Percentiles rank a stretch among this genome's conserved stretches.
Evolutionary conservation across 2,113 vertebrate genomes (phyloP).

Genomic region (Ciconia maguari): DNA sequence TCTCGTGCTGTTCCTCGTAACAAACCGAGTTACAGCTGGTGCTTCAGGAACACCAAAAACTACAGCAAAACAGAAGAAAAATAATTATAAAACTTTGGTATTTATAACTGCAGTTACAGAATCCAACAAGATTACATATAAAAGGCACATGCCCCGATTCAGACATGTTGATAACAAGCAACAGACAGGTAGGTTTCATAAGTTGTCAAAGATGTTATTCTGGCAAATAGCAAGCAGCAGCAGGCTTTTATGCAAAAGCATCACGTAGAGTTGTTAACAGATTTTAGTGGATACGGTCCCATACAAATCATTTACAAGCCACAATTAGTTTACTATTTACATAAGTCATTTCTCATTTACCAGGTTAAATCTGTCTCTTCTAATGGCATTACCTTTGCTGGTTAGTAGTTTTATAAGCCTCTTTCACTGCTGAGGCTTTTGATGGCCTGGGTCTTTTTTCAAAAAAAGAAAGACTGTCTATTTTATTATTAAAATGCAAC

Average conservation of each 20-base stretch:
- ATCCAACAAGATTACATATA: conserved; percentile 74
- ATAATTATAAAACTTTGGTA: conserved; percentile 59
- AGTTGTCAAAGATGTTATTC: conserved; percentile 82
- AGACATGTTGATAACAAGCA: conserved; percentile 74
- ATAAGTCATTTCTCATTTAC: conserved; percentile 78
- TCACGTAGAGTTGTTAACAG: conserved; percentile 82
- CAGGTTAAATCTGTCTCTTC: conserved; percentile 77
- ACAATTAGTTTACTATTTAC: conserved; percentile 98
- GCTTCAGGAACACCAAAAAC: conserved; percentile 65
- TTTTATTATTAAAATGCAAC: conserved; percentile 85
- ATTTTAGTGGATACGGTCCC: conserved; percentile 86
- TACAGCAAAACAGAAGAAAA: conserved; percentile 71
- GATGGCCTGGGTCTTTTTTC: conserved; percentile 40
- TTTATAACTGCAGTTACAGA: conserved; percentile 67
- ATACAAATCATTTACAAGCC: conserved; percentile 92
- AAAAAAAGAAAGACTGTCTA: conserved; percentile 58
- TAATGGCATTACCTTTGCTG: conserved; percentile 78
- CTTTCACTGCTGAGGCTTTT: conserved; percentile 73
- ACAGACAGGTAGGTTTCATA: conserved; percentile 72
- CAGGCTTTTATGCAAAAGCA: conserved; percentile 90
- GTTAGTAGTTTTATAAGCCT: conserved; percentile 93
- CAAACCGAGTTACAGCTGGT: conserved; percentile 67
- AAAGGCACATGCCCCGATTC: conserved; percentile 78
- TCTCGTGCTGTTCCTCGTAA: conserved; percentile 64
- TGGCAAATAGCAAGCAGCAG: conserved; percentile 87